These are phyloP conservation scores for Drosophila carrolli DNA, from an alignment of 1,140 invertebrate species.

Conservation along the genomic window DNA sequence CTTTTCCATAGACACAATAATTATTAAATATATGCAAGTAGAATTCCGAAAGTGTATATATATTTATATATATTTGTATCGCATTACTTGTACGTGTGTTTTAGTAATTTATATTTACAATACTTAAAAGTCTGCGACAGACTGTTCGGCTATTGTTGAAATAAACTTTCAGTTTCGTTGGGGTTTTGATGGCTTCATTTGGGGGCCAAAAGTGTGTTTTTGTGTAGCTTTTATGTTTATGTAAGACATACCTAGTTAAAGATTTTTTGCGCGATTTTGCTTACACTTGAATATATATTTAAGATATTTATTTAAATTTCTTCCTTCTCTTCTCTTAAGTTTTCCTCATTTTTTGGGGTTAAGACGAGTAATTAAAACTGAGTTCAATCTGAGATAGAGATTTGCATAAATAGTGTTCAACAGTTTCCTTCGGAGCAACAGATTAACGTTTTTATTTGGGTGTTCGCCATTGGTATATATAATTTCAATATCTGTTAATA, in stretches of 20 bases:
- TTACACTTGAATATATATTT: conserved; percentile 62
- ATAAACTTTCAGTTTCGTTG: conserved; percentile 31
- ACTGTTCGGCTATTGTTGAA: conserved; percentile 10
- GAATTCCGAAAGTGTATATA: conserved; percentile 37
- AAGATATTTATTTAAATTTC: conserved; percentile 37
- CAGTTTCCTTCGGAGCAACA: conserved; percentile 76
- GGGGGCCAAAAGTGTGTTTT: conserved; percentile 33
- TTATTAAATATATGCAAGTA: conserved; percentile 61
- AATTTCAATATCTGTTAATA: conserved; percentile 38
- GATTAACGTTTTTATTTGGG: conserved; percentile 64
- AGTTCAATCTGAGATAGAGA: conserved; percentile 25
- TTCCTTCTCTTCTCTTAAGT: conserved; percentile 23
- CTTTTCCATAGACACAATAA: conserved; percentile 71
- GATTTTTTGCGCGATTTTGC: conserved; percentile 80
- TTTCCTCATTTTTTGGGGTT: conserved; percentile 20
- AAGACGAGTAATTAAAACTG: conserved; percentile 40
- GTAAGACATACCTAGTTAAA: conserved; percentile 81
- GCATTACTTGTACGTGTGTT: conserved; percentile 47
- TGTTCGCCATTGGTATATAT: conserved; percentile 36
- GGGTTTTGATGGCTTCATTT: conserved; percentile 32
- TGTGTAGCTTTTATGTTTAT: conserved; percentile 35
- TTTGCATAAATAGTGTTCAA: conserved; percentile 44
- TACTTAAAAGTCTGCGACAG: conserved; percentile 18
- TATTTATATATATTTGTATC: conserved; percentile 35
- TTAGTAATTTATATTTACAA: conserved; percentile 47